A percentile compares a stretch with the other conserved stretches of the same genome.
These are phyloP conservation scores for Lophochroa leadbeateri DNA, from an alignment of 2,113 vertebrate genomes.

Conservation along the genomic window DNA sequence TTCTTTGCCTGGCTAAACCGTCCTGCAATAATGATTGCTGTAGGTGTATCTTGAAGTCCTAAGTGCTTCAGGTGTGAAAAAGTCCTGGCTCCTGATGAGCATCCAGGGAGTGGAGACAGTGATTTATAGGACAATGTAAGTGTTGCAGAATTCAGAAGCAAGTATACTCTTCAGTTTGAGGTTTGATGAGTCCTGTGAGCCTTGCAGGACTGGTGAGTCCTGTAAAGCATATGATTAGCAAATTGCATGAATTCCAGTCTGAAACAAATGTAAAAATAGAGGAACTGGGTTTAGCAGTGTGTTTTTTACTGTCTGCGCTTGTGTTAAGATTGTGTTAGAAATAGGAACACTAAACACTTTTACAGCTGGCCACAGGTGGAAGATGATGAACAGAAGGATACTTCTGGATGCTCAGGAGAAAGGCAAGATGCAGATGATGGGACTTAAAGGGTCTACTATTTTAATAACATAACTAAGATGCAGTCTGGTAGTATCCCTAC, in stretches of 20 bases:
- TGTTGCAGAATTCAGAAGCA: not conserved
- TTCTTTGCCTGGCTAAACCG: not conserved
- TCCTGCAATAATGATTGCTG: not conserved
- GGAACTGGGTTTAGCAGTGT: not conserved
- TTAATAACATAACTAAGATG: not conserved
- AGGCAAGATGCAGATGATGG: not conserved
- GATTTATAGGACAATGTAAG: not conserved
- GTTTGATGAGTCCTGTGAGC: constrained; percentile 31
- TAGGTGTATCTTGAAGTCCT: not conserved
- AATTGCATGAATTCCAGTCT: not conserved
- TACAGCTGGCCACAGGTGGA: constrained; percentile 21
- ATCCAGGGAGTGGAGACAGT: not conserved
- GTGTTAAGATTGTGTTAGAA: not conserved
- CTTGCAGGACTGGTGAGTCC: not conserved
- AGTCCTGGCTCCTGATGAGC: not conserved
- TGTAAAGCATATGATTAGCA: not conserved
- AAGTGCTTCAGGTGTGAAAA: constrained; percentile 17
- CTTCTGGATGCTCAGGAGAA: not conserved
- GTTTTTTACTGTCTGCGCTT: not conserved
- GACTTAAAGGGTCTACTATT: not conserved
- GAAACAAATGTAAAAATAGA: constrained; percentile 25
- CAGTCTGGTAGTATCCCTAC: not conserved
- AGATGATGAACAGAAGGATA: not conserved
- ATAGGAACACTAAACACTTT: not conserved
- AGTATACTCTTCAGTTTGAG: not conserved